phyloP scores from a whole-genome alignment of 2,797 vertebrate genomes.

The Ataeniobius toweri region DNA sequence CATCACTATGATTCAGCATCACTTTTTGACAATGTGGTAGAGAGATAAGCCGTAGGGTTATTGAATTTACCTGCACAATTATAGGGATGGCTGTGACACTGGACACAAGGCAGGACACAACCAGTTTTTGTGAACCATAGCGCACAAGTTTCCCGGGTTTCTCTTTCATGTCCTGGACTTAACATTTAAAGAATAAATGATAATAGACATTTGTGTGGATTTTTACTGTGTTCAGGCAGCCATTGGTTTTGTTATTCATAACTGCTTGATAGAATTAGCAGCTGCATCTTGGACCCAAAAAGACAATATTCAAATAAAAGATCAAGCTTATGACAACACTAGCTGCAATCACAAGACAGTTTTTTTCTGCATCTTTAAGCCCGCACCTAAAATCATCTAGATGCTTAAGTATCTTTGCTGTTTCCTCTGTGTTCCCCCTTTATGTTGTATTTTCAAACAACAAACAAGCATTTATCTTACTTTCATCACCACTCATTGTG shows the following conservation, averaged over 20 bases:
- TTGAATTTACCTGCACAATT: not conserved
- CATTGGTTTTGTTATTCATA: not conserved
- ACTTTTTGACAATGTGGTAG: not conserved
- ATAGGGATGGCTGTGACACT: not conserved
- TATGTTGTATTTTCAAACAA: conserved; percentile 14
- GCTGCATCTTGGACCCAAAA: not conserved
- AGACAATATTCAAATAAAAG: not conserved
- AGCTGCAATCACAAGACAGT: not conserved
- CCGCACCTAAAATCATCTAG: not conserved
- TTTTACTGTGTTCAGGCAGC: not conserved
- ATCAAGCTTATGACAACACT: not conserved
- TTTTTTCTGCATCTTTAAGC: not conserved
- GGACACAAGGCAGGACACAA: too few species aligned
- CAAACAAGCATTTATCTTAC: conserved; percentile 45
- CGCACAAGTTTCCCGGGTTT: not conserved
- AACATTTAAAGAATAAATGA: not conserved
- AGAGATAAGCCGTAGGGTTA: not conserved
- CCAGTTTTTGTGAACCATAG: not conserved
- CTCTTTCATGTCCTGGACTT: not conserved
- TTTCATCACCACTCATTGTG: conserved; percentile 51
- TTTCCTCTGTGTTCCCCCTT: conserved; percentile 5
- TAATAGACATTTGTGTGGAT: not conserved
- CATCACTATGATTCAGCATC: too few species aligned
- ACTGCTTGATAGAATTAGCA: not conserved
- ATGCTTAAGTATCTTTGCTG: not conserved